phyloP scores from a whole-genome alignment of 2,797 vertebrate genomes.

The Benthosema pterotum region DNA sequence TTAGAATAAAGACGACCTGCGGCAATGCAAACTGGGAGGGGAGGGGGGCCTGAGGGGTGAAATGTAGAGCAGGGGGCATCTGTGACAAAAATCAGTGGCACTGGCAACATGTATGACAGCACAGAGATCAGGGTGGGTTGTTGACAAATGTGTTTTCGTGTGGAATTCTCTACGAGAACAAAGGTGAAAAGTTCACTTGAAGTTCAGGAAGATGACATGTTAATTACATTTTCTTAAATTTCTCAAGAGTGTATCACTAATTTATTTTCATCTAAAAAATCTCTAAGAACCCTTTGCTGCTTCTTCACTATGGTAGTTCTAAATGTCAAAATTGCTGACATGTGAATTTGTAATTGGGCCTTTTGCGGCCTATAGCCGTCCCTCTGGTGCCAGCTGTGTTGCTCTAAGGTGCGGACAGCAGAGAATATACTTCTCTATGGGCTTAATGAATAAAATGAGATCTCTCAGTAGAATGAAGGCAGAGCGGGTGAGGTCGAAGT shows the following conservation, averaged over 20 bases:
- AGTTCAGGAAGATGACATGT: conserved; percentile 6
- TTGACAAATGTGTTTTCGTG: no score
- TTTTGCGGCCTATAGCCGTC: conserved; percentile 41
- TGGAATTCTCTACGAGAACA: no score
- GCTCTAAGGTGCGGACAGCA: conserved; percentile 54
- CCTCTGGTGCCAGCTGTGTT: conserved; percentile 58
- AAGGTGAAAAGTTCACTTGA: conserved; percentile 18
- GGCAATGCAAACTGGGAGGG: no score
- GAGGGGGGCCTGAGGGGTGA: no score
- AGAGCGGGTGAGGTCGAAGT: conserved; percentile 64
- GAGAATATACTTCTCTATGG: conserved; percentile 39
- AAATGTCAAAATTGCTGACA: conserved; percentile 55
- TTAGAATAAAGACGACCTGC: no score
- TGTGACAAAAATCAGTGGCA: no score
- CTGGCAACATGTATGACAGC: no score
- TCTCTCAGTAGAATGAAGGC: conserved; percentile 60
- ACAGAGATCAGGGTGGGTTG: no score
- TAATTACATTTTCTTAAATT: conserved; percentile 23
- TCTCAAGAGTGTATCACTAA: conserved; percentile 15
- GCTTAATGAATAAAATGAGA: conserved; percentile 74
- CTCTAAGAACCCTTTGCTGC: conserved; percentile 1
- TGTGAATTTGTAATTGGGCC: conserved; percentile 59
- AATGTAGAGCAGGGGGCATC: no score
- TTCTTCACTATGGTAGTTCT: conserved; percentile 18
- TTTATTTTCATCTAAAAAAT: conserved; percentile 4